Conservation (phyloP, 37 sponge, comb jelly and placozoan species). For the Bolinopsis microptera region DNA sequence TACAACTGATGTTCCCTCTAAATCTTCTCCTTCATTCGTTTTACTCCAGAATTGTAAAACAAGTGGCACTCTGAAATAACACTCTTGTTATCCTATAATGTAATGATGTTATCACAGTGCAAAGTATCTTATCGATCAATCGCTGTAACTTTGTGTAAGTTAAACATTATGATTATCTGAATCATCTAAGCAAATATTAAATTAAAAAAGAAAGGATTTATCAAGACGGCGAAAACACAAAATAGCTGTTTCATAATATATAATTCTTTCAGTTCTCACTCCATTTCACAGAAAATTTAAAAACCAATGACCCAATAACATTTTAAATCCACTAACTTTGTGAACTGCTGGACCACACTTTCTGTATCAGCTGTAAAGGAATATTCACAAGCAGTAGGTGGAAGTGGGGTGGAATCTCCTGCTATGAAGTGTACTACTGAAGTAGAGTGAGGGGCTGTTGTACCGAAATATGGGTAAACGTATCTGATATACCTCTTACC, state of each 20-base stretch:
- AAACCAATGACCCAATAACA: no score
- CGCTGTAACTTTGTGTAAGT: no score
- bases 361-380: background rate
- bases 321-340: conserved; percentile 3
- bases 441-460: conserved; percentile 33
- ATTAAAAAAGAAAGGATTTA: no score
- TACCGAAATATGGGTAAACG: conserved; percentile 38
- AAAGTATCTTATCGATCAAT: no score
- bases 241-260: no score
- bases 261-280: no score
- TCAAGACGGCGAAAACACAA: no score
- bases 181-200: no score
- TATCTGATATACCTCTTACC: conserved; percentile 27
- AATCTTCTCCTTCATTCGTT: background rate
- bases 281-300: no score
- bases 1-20: conserved; percentile 1
- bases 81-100: no score
- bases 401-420: background rate
- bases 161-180: no score
- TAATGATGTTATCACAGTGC: no score
- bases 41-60: conserved; percentile 30
- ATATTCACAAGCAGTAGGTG: conserved; percentile 8
- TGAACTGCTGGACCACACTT: conserved; percentile 9
- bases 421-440: background rate
- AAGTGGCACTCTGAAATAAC: background rate